Percentiles rank a stretch among this genome's conserved stretches.
These are phyloP conservation scores for Hydra vulgaris DNA, from an alignment of 30 jellyfish, hydroid and myxozoan genomes.

Conservation along the genomic window DNA sequence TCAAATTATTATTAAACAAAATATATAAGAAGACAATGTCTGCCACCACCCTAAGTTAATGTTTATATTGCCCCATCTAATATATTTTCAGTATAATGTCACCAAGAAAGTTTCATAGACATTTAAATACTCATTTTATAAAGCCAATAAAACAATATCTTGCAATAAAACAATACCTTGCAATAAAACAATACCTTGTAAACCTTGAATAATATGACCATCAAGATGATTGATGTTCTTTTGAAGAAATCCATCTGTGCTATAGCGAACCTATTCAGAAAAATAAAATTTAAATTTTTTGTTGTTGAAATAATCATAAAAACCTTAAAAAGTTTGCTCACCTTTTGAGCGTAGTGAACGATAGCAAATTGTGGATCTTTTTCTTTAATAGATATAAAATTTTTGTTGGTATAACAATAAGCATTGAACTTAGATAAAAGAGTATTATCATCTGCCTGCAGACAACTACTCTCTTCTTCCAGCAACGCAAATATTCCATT, in stretches of 20 bases:
- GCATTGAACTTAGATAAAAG: conserved; percentile 68
- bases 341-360: conserved; percentile 60
- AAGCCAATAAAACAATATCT: too few species aligned
- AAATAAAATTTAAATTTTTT: too few species aligned
- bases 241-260: conserved; percentile 70
- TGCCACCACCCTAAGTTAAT: too few species aligned
- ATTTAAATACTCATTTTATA: too few species aligned
- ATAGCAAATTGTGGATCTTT: conserved; percentile 53
- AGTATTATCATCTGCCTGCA: conserved; percentile 78
- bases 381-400: conserved; percentile 33
- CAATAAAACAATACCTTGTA: too few species aligned
- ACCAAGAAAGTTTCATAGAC: too few species aligned
- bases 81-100: too few species aligned
- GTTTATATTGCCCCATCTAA: too few species aligned
- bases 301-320: background rate
- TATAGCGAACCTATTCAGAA: conserved; percentile 41
- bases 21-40: too few species aligned
- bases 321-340: background rate
- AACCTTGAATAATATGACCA: conserved; percentile 40
- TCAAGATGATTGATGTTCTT: conserved; percentile 55
- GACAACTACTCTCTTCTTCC: conserved; percentile 80
- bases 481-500: conserved; percentile 63
- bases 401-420: conserved; percentile 47
- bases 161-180: too few species aligned
- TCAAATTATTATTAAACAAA: too few species aligned